These are phyloP conservation scores for Manduca sexta DNA, from an alignment of 1,140 invertebrate species.

Conservation along the genomic window DNA sequence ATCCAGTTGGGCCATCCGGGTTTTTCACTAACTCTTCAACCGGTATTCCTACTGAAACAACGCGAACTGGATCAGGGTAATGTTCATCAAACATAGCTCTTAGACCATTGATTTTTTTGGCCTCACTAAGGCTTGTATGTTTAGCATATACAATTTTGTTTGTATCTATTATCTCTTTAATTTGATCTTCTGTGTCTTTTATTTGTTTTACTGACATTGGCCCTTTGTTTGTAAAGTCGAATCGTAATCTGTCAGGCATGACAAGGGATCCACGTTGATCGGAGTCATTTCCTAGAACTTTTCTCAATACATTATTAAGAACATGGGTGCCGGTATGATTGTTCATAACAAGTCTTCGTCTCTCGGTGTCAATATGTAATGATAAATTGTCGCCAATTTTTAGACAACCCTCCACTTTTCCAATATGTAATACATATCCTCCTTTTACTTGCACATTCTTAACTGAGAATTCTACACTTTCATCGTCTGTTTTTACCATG, in stretches of 20 bases:
- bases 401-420: constrained; percentile 88
- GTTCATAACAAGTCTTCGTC: constrained; percentile 94
- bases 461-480: constrained; percentile 93
- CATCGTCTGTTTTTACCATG: constrained; percentile 89
- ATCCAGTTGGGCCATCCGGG: constrained; percentile 84
- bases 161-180: constrained; percentile 84
- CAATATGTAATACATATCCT: constrained; percentile 96
- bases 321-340: constrained; percentile 99
- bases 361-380: constrained; percentile 87
- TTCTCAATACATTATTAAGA: constrained; percentile 94
- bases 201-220: constrained; percentile 92
- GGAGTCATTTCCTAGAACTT: constrained; percentile 90
- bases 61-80: constrained; percentile 98
- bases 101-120: constrained; percentile 95
- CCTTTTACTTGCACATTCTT: constrained; percentile 97
- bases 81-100: constrained; percentile 99
- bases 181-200: constrained; percentile 86
- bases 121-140: constrained; percentile 86
- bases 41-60: constrained; percentile 95
- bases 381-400: constrained; percentile 90
- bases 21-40: constrained; percentile 92
- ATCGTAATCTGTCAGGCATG: constrained; percentile 94
- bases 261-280: constrained; percentile 99
- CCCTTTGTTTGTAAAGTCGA: constrained; percentile 98
- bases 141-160: constrained; percentile 94